A percentile compares a stretch with the other conserved stretches of the same genome.
Conservation (phyloP, 2,888 invertebrate genomes). For the Clusia tigrina region DNA sequence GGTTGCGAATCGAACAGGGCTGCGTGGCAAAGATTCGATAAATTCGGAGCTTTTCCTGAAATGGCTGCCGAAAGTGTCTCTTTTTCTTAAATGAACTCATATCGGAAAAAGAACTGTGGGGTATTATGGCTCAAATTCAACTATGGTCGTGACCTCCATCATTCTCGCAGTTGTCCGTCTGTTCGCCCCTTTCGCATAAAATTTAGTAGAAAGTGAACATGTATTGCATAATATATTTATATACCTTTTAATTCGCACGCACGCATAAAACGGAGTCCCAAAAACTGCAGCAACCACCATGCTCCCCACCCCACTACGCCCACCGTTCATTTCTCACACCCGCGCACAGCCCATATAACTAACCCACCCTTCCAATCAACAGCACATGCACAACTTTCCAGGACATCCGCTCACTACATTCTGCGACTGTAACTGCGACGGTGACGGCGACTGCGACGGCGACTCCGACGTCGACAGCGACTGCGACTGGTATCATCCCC, state of each 20-base stretch:
- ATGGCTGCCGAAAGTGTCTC: no score
- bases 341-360: neutral
- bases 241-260: neutral
- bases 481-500: constrained; percentile 5
- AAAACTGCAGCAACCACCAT: neutral
- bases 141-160: neutral
- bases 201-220: neutral
- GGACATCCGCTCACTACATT: neutral
- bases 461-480: no score
- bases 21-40: no score
- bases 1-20: no score
- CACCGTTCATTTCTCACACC: neutral
- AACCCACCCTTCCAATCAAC: neutral
- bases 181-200: neutral
- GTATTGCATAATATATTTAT: constrained; percentile 3
- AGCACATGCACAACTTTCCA: constrained; percentile 9
- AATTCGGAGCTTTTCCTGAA: no score
- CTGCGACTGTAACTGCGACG: neutral
- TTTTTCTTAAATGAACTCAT: no score
- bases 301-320: neutral
- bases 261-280: neutral
- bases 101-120: neutral
- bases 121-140: neutral
- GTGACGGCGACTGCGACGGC: neutral
- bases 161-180: neutral